These are phyloP conservation scores for Apodemia zela DNA, from an alignment of 2,888 invertebrate genomes.

Conservation along the genomic window DNA sequence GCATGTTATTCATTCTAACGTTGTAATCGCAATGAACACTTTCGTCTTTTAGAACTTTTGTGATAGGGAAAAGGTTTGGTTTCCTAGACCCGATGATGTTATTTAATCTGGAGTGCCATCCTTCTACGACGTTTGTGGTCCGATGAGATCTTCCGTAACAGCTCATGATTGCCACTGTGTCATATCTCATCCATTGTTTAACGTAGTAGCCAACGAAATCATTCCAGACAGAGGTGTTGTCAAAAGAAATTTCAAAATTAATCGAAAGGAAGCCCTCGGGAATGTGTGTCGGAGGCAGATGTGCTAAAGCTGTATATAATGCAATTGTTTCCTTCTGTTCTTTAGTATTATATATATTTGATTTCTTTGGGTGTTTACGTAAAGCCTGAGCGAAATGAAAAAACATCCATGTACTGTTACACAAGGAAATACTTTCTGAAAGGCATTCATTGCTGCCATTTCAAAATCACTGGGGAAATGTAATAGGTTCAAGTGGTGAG, in stretches of 20 bases:
- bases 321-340: not conserved
- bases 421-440: no score
- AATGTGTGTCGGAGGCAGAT: not conserved
- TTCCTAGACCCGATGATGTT: slow-evolving; percentile 5
- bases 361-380: not conserved
- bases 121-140: slow-evolving; percentile 5
- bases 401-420: no score
- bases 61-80: slow-evolving; percentile 5
- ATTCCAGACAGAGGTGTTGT: not conserved
- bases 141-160: slow-evolving; percentile 1
- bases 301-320: not conserved
- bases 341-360: not conserved
- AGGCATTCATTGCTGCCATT: no score
- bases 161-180: slow-evolving; percentile 5
- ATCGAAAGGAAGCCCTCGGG: slow-evolving; percentile 2
- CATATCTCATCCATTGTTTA: not conserved
- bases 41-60: not conserved
- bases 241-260: slow-evolving; percentile 5
- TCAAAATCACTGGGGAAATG: no score
- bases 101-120: slow-evolving; percentile 5
- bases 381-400: no score
- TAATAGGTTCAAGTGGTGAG: no score
- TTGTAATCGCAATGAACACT: slow-evolving; percentile 1
- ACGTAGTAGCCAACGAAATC: slow-evolving; percentile 1
- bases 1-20: not conserved